phyloP scores from a whole-genome alignment of 2,797 vertebrate species.

The Pseudochirops cupreus region DNA sequence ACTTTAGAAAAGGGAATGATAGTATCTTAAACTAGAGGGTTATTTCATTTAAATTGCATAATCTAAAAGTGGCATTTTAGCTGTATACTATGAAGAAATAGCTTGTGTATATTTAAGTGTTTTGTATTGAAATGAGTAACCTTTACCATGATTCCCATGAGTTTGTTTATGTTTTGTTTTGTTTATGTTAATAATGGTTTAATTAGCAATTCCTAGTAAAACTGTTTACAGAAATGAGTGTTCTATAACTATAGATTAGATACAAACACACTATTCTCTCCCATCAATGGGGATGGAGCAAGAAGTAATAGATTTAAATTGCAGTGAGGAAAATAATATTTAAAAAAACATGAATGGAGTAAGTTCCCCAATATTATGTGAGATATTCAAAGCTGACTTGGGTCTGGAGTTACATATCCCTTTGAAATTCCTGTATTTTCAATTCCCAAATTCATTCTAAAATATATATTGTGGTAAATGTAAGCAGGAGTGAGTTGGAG shows the following conservation, averaged over 20 bases:
- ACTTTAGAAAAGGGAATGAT: slow-evolving; percentile 69
- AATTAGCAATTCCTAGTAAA: slow-evolving; percentile 70
- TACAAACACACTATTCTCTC: slow-evolving; percentile 65
- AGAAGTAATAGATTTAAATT: slow-evolving; percentile 51
- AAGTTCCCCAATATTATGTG: slow-evolving; percentile 64
- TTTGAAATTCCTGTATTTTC: slow-evolving; percentile 65
- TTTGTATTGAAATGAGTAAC: slow-evolving; percentile 56
- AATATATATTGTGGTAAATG: slow-evolving; percentile 44
- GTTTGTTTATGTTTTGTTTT: slow-evolving; percentile 69
- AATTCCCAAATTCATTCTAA: slow-evolving; percentile 69
- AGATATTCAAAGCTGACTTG: slow-evolving; percentile 67
- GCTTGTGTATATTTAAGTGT: slow-evolving; percentile 74
- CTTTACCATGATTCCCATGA: slow-evolving; percentile 67
- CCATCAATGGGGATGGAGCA: slow-evolving; percentile 65
- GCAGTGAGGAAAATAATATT: slow-evolving; percentile 64
- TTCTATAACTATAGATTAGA: slow-evolving; percentile 42
- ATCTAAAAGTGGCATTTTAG: slow-evolving; percentile 64
- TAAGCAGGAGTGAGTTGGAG: slow-evolving; percentile 9
- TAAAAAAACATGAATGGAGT: slow-evolving; percentile 52
- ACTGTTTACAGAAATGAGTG: neutral
- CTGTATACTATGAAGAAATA: slow-evolving; percentile 69
- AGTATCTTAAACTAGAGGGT: slow-evolving; percentile 63
- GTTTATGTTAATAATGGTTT: slow-evolving; percentile 73
- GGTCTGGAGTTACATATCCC: slow-evolving; percentile 53
- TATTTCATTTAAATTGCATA: slow-evolving; percentile 71